Conservation (phyloP, 2,888 invertebrate species). For the Cremastinae sp. region DNA sequence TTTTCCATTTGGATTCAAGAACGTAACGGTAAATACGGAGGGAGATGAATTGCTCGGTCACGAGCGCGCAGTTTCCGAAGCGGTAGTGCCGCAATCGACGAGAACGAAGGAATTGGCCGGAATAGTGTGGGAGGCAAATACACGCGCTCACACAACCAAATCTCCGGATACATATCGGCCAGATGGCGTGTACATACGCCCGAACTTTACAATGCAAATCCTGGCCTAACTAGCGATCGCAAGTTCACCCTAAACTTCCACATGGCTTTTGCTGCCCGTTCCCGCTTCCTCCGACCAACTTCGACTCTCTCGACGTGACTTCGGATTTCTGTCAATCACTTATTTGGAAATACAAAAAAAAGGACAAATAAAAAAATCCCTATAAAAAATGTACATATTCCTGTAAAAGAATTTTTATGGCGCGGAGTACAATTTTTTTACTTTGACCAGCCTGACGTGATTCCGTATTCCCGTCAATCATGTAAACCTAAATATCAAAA, state of each 20-base stretch:
- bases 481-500: too few species aligned
- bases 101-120: slow-evolving; percentile 41
- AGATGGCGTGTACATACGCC: slow-evolving; percentile 23
- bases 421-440: too few species aligned
- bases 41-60: slow-evolving; percentile 40
- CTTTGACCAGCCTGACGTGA: too few species aligned
- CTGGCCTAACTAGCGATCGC: slow-evolving; percentile 54
- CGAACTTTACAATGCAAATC: slow-evolving; percentile 59
- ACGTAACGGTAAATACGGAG: slow-evolving; percentile 40
- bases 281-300: slow-evolving; percentile 41
- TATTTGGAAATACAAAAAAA: neutral
- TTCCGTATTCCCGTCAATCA: too few species aligned
- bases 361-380: too few species aligned
- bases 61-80: slow-evolving; percentile 36
- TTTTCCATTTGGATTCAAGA: slow-evolving; percentile 8
- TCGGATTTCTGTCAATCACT: slow-evolving; percentile 17
- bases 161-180: too few species aligned
- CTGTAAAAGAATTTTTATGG: too few species aligned
- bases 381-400: too few species aligned
- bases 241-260: slow-evolving; percentile 49
- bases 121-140: slow-evolving; percentile 34
- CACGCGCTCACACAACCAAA: slow-evolving; percentile 32
- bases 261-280: slow-evolving; percentile 34
- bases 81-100: slow-evolving; percentile 46
- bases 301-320: slow-evolving; percentile 31